A percentile compares a stretch with the other conserved stretches of the same genome.
Conservation (phyloP, 2,888 invertebrate species). For the Trimorus sp. region DNA sequence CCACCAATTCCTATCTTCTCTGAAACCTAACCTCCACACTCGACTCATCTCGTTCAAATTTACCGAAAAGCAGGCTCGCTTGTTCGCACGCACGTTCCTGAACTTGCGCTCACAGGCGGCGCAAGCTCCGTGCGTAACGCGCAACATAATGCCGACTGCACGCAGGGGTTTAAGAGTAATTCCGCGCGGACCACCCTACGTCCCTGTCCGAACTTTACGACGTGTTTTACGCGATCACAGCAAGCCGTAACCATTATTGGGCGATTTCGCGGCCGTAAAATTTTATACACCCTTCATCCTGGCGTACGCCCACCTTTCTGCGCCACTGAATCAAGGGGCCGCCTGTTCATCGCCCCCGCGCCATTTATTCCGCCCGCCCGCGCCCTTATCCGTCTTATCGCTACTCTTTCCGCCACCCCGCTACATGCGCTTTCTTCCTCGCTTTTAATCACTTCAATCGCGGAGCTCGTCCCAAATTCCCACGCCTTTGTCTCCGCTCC, state of each 20-base stretch:
- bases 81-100: no score
- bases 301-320: slow-evolving; percentile 54
- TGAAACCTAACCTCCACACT: no score
- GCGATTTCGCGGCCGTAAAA: slow-evolving; percentile 81
- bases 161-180: slow-evolving; percentile 74
- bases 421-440: slow-evolving; percentile 28
- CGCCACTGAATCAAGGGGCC: slow-evolving; percentile 70
- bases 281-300: slow-evolving; percentile 76
- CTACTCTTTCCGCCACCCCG: slow-evolving; percentile 38
- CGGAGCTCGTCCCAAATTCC: slow-evolving; percentile 34
- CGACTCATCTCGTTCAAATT: no score
- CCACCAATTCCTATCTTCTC: no score
- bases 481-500: slow-evolving; percentile 53
- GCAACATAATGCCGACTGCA: slow-evolving; percentile 70
- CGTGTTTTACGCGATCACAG: slow-evolving; percentile 81
- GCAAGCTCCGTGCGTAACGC: slow-evolving; percentile 73
- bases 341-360: slow-evolving; percentile 61
- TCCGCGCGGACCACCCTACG: slow-evolving; percentile 71
- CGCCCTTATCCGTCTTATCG: slow-evolving; percentile 59
- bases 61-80: no score
- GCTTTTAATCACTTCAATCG: slow-evolving; percentile 60
- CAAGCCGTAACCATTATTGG: slow-evolving; percentile 81
- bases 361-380: slow-evolving; percentile 47
- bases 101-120: neutral
- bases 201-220: slow-evolving; percentile 80